phyloP scores from a whole-genome alignment of 2,797 vertebrate species.

The Centroberyx gerrardi region DNA sequence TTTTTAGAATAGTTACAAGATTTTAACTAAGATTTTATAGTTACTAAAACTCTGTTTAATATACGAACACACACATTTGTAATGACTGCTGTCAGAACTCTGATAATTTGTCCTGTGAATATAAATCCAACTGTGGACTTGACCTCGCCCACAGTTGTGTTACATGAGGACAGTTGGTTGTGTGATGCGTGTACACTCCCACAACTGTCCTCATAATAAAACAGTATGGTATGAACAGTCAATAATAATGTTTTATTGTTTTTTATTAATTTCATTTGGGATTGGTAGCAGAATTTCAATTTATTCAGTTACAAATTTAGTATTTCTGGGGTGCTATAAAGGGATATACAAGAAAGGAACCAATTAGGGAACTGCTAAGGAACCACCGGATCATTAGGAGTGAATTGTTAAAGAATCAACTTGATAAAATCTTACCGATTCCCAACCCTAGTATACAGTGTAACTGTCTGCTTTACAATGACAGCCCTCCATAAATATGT shows the following conservation, averaged over 20 bases:
- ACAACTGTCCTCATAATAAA: too few relatives aligned
- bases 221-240: too few relatives aligned
- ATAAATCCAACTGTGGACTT: neutral
- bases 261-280: too few relatives aligned
- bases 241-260: too few relatives aligned
- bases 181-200: neutral
- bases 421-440: neutral
- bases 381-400: too few relatives aligned
- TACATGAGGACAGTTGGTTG: neutral
- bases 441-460: constrained; percentile 1
- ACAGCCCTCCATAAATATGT: constrained; percentile 57
- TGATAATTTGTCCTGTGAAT: neutral
- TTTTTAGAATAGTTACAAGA: neutral
- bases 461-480: constrained; percentile 34
- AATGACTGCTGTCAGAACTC: too few relatives aligned
- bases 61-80: neutral
- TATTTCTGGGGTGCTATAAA: neutral
- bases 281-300: too few relatives aligned
- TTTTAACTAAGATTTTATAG: neutral
- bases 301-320: neutral
- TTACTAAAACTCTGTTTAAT: constrained; percentile 10
- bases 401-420: constrained; percentile 7
- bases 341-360: neutral
- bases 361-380: neutral
- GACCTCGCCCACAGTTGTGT: neutral